Evolutionary conservation across 2,113 vertebrate species (phyloP).

Genomic region (Ornithorhynchus anatinus): DNA sequence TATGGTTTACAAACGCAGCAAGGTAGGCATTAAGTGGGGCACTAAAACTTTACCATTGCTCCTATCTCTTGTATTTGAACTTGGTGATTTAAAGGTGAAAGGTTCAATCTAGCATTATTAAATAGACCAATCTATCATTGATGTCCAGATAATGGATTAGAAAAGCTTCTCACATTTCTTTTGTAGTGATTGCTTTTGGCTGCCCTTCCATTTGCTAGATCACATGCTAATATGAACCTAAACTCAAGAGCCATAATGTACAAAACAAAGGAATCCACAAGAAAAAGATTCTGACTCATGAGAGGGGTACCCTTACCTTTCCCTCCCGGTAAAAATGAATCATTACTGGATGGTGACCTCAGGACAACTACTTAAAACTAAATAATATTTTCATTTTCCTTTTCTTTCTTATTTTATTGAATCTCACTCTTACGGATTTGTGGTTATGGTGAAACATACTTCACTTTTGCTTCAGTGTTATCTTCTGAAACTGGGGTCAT

Average conservation of each 20-base stretch:
- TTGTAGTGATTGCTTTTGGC: constrained; percentile 13
- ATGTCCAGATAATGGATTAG: neutral
- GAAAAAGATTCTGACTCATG: constrained; percentile 65
- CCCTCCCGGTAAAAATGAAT: constrained; percentile 68
- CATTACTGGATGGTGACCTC: constrained; percentile 49
- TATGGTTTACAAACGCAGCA: too few relatives aligned
- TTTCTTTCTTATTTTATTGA: constrained; percentile 48
- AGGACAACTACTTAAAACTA: constrained; percentile 51
- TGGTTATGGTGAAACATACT: constrained; percentile 54
- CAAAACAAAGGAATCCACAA: constrained; percentile 63
- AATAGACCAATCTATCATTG: neutral
- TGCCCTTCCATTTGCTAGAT: constrained; percentile 17
- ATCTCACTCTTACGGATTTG: constrained; percentile 53
- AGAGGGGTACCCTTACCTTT: constrained; percentile 57
- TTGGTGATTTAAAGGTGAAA: constrained; percentile 4
- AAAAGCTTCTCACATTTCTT: neutral
- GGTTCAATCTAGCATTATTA: neutral
- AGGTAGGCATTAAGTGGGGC: neutral
- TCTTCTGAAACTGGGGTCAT: constrained; percentile 12
- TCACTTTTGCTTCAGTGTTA: constrained; percentile 44
- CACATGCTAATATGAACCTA: constrained; percentile 41
- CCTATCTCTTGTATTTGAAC: neutral
- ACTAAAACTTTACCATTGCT: neutral
- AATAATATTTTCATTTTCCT: constrained; percentile 61
- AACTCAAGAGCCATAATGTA: constrained; percentile 54